Evolutionary conservation across 37 sponge, comb jelly and placozoan genomes (phyloP).

Genomic region (Haliclona indistincta): DNA sequence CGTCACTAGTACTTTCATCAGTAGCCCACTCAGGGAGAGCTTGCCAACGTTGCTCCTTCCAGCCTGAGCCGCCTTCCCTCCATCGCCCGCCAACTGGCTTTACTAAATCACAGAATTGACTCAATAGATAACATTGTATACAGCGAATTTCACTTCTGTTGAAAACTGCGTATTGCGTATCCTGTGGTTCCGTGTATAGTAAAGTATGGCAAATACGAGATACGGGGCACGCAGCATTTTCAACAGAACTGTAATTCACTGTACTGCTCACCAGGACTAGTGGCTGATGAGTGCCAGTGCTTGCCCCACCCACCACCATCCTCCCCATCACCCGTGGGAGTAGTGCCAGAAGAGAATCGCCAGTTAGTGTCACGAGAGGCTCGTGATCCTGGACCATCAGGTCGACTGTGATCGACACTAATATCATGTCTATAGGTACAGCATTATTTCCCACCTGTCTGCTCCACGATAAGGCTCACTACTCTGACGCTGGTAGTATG

Average conservation of each 20-base stretch:
- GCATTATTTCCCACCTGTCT: no score
- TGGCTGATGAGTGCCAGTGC: constrained; percentile 33
- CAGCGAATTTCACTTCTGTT: no score
- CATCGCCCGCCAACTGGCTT: neutral
- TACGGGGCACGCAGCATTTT: no score
- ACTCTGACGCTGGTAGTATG: neutral
- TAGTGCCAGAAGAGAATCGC: constrained; percentile 22
- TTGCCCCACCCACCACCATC: constrained; percentile 22
- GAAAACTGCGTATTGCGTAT: no score
- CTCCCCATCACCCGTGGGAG: constrained; percentile 27
- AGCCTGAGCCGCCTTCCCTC: neutral
- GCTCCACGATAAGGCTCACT: no score
- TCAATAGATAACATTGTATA: no score
- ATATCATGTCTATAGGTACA: no score
- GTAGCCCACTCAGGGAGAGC: constrained; percentile 60
- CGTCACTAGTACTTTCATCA: constrained; percentile 25
- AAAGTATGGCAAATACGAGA: no score
- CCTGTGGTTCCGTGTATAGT: no score
- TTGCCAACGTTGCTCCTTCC: constrained; percentile 22
- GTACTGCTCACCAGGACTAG: constrained; percentile 57
- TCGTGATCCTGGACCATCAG: constrained; percentile 29
- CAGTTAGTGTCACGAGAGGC: constrained; percentile 63
- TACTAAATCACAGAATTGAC: neutral
- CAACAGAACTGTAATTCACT: no score
- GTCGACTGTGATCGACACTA: no score